Evolutionary conservation across 2,797 vertebrate species (phyloP), one percentile per base, ranked within the genome.

Genomic region (Chromis chromis): DNA sequence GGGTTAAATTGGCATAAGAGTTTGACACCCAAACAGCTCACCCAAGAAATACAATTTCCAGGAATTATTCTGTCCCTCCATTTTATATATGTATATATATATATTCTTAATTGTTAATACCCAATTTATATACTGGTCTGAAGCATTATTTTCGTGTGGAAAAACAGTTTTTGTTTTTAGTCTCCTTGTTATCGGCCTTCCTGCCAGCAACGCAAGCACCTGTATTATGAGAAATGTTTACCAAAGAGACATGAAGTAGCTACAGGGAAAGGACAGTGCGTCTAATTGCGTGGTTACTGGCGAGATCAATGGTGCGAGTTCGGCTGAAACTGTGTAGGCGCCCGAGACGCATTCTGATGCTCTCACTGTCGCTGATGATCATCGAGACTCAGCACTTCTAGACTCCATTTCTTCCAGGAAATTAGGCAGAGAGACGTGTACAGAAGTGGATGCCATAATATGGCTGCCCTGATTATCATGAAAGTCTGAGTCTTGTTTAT

Each of bases 261-360:
- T 72, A 72, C 70, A 80, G 62, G 77, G 85, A 80, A 85, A 90
- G 84, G 87, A 79, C 80, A 78, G 50, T 64, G 74, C 54, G 31
- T 81, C 63, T 87, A 75, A 88, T 83, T 4, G 25, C 28, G 83
- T 81, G 79, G 78, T 90, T 85, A 72, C 74, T 63, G 71, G 81
- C 6, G 70, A 88, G 71, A 86, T 83, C 85, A 79, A n/a, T 79
- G 59, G 70, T 86, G 80, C 52, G 46, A 88, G 66, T 40, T 73
- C 3, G 82, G 78, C 14, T 88, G 91, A 93, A 94, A 92, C 83
- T 89, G 90, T 90, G 93, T 93, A 72, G 92, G 92, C 75, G 86
- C 74, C 40, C n/a, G 0, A 81, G 66, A 53, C 60, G 46, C 78
- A 57, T 82, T 88, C 60, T 83, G 81, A 84, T 82, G 84, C 78